Conservation (phyloP, 2,888 invertebrate genomes). For the Eumacrocentrus americanus region DNA sequence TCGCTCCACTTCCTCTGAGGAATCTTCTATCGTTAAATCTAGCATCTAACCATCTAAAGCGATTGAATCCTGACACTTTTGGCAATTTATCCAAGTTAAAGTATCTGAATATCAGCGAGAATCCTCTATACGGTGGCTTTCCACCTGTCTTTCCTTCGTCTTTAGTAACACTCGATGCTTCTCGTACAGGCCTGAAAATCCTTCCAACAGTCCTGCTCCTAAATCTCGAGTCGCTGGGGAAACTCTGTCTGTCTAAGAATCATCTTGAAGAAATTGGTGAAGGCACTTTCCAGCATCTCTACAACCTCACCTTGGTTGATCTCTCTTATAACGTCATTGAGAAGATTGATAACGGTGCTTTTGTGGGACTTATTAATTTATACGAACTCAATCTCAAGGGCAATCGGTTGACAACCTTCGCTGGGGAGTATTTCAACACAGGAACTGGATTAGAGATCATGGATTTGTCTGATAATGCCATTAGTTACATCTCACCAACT, state of each 20-base stretch:
- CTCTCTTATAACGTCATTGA: slow-evolving; percentile 80
- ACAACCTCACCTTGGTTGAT: slow-evolving; percentile 76
- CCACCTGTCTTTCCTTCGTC: slow-evolving; percentile 62
- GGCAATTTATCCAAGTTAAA: slow-evolving; percentile 71
- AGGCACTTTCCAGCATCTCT: slow-evolving; percentile 77
- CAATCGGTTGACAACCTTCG: slow-evolving; percentile 80
- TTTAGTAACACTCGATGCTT: slow-evolving; percentile 75
- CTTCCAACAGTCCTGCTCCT: slow-evolving; percentile 76
- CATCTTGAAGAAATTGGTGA: slow-evolving; percentile 76
- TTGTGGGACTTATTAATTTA: slow-evolving; percentile 78
- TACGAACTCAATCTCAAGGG: slow-evolving; percentile 74
- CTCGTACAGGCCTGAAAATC: slow-evolving; percentile 75
- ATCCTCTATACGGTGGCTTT: slow-evolving; percentile 75
- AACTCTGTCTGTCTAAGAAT: slow-evolving; percentile 76
- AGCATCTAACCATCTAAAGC: slow-evolving; percentile 79
- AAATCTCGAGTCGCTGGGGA: slow-evolving; percentile 70
- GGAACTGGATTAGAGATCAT: slow-evolving; percentile 81
- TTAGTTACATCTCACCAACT: slow-evolving; percentile 83
- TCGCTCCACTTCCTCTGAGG: slow-evolving; percentile 70
- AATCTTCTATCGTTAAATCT: slow-evolving; percentile 76
- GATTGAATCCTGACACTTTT: slow-evolving; percentile 73
- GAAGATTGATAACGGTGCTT: slow-evolving; percentile 76
- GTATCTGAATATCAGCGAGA: slow-evolving; percentile 78
- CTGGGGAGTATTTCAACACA: slow-evolving; percentile 84
- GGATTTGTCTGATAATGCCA: slow-evolving; percentile 79